Base-by-base conservation (phyloP, 2,113 vertebrate genomes). In the Mobula hypostoma region DNA sequence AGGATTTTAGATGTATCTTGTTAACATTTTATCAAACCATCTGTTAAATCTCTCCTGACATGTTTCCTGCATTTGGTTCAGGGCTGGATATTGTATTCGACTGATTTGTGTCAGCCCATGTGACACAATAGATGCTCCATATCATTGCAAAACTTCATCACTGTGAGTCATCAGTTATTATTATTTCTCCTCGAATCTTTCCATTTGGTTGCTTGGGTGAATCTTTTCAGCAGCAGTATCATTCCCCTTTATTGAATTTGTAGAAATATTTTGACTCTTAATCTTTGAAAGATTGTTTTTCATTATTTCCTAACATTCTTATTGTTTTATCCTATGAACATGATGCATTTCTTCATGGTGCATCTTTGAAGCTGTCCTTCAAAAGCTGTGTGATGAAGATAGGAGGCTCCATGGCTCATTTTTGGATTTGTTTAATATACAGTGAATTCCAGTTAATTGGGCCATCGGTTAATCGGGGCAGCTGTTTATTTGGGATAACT, bases 11-110 rank as follows among this genome's bases (percentile, higher is more conserved):
- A 95, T 95, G 76, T 94, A 94, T 94, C 82, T 90, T 95, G 94
- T 94, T 95, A 94, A 94, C 94, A 95, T 95, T 95, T 95, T 95
- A 94, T 95, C 95, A 95, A 95, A 94, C 94, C 94, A 95, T 95
- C 95, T 95, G 94, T 95, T 95, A 95, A 95, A 95, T 95, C 94
- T 95, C 95, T 94, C 66, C 94, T 95, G 95, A 95, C 95, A 82
- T 94, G 56, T 94, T 95, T 95, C 94, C 94, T 74, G 94, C 95
- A 24, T 93, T 94, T 72, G 56, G 95, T 68, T 94, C 95, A 95
- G 94, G 87, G 94, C 82, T 92, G 95, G 82, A 94, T 95, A 95
- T 87, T 95, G 94, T 80, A 94, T 94, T 95, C 82, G 95, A 95
- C 68, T 95, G 94, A 95, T 95, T 95, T 95, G 88, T 95, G 94